Base-by-base conservation (phyloP, 1,140 invertebrate species). In the Rhagoletis pomonella region DNA sequence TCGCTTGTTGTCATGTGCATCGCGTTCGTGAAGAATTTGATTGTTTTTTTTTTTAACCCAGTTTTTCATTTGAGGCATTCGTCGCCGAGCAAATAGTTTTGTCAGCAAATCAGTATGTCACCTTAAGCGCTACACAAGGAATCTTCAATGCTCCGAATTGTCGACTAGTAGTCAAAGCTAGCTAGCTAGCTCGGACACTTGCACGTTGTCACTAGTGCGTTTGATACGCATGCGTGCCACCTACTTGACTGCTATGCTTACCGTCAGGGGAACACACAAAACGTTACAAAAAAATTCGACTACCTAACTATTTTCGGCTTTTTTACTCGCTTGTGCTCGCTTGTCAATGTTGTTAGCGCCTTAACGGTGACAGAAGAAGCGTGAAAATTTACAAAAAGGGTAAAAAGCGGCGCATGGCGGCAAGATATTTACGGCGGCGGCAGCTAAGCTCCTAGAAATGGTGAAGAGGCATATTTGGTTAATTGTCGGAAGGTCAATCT, bases 401-500 rank as follows among this genome's bases (percentile, higher is more conserved):
- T 50, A 55, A 81, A n/a, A 81, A n/a, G 73, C 50, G 47, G 6
- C 73, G 73, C 47, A 19, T 81, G 50, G 47, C 6, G 44, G n/a
- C 73, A 55, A 81, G 19, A 58, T 17, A 58, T 81, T 55, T 55
- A 42, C 29, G 29, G 29, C 19, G 39, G 9, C 69, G 3, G 29
- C 69, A 47, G 44, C 69, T 73, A n/a, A 47, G 69, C 73, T 55
- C 73, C 47, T 47, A 81, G 47, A 81, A 81, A 81, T 81, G 73
- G 87, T 17, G 6, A 77, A 86, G 44, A 64, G n/a, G 69, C 69
- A 86, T 84, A 85, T 85, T 81, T 81, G 59, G 67, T 65, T 86
- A 88, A 88, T 88, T 86, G 87, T 85, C 81, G 81, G 87, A 86
- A 88, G 87, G 87, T 88, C 87, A 85, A 81, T 81, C 55, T 81